Percentiles rank a stretch among this genome's conserved stretches.
Conservation (phyloP, 2,113 vertebrate genomes). For the Lamprologus lemairii region DNA sequence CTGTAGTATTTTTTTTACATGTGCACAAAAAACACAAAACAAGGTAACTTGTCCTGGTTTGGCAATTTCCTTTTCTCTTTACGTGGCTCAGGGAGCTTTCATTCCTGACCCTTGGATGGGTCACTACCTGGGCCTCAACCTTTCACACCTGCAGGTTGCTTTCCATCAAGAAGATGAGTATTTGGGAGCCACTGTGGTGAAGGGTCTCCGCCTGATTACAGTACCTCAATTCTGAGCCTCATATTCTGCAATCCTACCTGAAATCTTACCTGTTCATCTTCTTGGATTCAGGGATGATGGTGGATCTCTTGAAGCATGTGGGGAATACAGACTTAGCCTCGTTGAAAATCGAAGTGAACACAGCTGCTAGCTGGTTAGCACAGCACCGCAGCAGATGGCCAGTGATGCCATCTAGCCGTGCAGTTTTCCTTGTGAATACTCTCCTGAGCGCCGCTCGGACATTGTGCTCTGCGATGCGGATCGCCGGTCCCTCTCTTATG, state of each 20-base stretch:
- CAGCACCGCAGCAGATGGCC: too few species aligned
- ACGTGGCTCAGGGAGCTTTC: neutral
- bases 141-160: neutral
- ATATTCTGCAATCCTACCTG: neutral
- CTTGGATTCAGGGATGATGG: neutral
- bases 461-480: neutral
- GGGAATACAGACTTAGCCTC: too few species aligned
- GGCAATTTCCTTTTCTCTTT: neutral
- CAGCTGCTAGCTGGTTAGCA: too few species aligned
- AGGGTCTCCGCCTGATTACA: neutral
- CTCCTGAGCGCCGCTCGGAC: neutral
- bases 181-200: neutral
- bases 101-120: neutral
- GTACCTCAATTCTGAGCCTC: neutral
- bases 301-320: too few species aligned
- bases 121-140: neutral
- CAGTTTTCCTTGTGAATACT: neutral
- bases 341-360: too few species aligned
- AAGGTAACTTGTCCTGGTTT: neutral
- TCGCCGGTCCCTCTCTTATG: neutral
- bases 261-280: neutral
- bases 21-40: neutral
- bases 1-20: neutral
- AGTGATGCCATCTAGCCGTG: accelerated
- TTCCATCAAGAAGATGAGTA: neutral